Evolutionary conservation across 2,888 invertebrate genomes (phyloP), one percentile per base, ranked within the genome.

Genomic region (Criorhina ranunculi): DNA sequence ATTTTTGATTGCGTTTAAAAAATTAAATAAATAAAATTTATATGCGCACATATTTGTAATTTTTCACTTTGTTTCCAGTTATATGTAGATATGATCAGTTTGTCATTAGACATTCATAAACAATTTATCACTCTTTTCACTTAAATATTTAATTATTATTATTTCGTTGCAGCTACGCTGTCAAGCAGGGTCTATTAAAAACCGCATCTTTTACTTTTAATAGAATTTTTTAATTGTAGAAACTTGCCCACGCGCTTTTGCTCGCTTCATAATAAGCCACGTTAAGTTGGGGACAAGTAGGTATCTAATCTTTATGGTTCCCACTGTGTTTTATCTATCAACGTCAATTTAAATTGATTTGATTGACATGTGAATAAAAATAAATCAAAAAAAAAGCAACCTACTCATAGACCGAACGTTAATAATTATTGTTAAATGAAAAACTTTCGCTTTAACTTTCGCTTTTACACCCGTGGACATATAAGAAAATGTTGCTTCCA

Each of bases 391-490:
- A 33, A 53, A 53, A 12, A 33, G 11, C 12, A n/a, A n/a, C n/a
- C n/a, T n/a, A n/a, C 15, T 31, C 51, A 42, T 55, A 69, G 42
- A 42, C 49, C 49, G 35, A 64, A 19, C 40, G 67, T 42, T 75
- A 55, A 62, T 53, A 72, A 72, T 53, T 15, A 60, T 60, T 72
- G 24, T 49, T 19, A 64, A 49, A 60, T 40, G 40, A 60, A 51
- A 55, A 64, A 75, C 75, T 75, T 75, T 75, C 75, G 75, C 75
- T 55, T 37, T 7, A 35, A 37, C 75, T 75, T 75, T 75, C 75
- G 75, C 75, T 75, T 75, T 55, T 64, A 64, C 46, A 75, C 60
- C 60, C 37, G 35, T 60, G 35, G 70, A 19, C 35, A 35, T 8
- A 2, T 40, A 15, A 51, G 29, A 66, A 51, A 60, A 12, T 17